Evolutionary conservation across 1,140 invertebrate genomes (phyloP), one percentile per base, ranked within the genome.

Genomic region (Dufourea novaeangliae): DNA sequence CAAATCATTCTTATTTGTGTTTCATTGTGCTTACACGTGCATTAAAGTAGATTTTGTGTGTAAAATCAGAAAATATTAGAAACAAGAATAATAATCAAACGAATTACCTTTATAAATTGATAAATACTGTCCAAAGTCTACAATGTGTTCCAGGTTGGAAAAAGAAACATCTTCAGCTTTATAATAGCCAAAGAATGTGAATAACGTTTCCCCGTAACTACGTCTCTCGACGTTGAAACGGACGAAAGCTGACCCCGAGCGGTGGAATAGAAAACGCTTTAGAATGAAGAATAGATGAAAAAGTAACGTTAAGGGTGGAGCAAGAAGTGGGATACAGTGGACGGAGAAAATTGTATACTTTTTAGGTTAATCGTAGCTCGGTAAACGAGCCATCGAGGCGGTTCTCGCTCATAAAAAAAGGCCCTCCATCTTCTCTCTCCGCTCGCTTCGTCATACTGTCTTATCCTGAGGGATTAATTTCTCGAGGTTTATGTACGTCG

Each of bases 391-490:
- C 83, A 85, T 85, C 78, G 69, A 79, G 64, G 57, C 78, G 82
- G 64, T 80, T 79, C 69, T 59, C 64, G 78, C 62, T 68, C 76
- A 72, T 78, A 86, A 79, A 85, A 87, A 84, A 72, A 71, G 56
- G 46, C 71, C 77, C 78, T 87, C 75, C 75, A 81, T 85, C 80
- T 85, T 85, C 50, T 62, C 66, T 75, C 64, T 61, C 61, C 57
- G 57, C 50, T 64, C 73, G 76, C 76, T 83, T 77, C 78, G 83
- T 87, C 85, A 87, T 87, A 86, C 83, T 80, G 83, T 87, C 79
- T 86, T 87, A 87, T 87, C 86, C 86, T 76, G 69, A 64, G 86
- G 86, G 86, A 87, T 87, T 87, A 87, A 87, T 87, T 87, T 87
- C 84, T 82, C 82, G 77, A 85, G 86, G 83, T 87, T 87, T 87